Evolutionary conservation across 2,797 vertebrate species (phyloP).

Genomic region (Scyliorhinus canicula): DNA sequence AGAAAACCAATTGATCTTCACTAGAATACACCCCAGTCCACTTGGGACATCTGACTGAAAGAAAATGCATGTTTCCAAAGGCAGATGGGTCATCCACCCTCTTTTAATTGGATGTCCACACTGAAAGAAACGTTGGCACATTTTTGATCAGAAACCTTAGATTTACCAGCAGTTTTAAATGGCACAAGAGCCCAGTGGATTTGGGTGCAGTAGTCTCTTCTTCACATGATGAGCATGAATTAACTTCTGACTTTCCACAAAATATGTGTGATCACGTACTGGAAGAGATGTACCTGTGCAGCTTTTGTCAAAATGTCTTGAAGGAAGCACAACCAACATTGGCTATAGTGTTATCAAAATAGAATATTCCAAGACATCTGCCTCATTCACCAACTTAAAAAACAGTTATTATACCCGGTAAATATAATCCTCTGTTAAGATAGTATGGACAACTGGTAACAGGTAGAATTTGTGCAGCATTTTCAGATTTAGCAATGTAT

Average conservation of each 20-base stretch:
- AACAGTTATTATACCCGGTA: too few species aligned
- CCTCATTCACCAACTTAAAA: too few species aligned
- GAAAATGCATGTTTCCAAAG: too few species aligned
- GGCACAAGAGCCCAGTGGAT: conserved; percentile 49
- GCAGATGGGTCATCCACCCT: too few species aligned
- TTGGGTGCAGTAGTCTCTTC: conserved; percentile 45
- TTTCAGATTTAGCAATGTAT: too few species aligned
- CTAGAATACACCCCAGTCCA: too few species aligned
- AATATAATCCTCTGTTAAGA: too few species aligned
- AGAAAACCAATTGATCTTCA: too few species aligned
- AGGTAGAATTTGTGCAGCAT: too few species aligned
- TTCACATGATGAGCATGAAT: conserved; percentile 64
- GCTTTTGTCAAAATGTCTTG: conserved; percentile 58
- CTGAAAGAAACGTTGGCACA: background rate
- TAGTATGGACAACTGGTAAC: too few species aligned
- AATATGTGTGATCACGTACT: conserved; percentile 56
- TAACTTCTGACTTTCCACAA: conserved; percentile 63
- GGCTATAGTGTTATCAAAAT: conserved; percentile 44
- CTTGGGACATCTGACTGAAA: too few species aligned
- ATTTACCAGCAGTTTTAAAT: conserved; percentile 45
- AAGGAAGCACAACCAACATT: conserved; percentile 57
- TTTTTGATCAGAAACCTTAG: background rate
- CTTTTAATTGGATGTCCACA: background rate
- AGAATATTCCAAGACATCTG: too few species aligned
- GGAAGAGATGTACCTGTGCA: conserved; percentile 59